Evolutionary conservation across 1,140 invertebrate genomes (phyloP).

Genomic region (Cyclargus thomasi): DNA sequence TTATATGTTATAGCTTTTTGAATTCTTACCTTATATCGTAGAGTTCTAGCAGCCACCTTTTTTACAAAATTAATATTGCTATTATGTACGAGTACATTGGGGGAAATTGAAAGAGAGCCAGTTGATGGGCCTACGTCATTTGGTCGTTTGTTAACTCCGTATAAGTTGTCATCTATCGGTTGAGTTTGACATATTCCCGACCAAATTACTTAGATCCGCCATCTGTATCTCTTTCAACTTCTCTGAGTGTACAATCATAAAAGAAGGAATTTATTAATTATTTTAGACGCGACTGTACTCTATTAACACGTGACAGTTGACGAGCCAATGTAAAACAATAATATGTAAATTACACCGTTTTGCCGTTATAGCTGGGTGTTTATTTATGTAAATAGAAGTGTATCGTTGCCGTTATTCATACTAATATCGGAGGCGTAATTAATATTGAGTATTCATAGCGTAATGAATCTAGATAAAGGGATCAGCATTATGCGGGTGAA

Average conservation of each 20-base stretch:
- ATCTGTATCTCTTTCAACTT: too few relatives aligned
- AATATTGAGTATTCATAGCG: conserved; percentile 1
- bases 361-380: neutral
- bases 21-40: neutral
- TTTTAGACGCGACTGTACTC: too few relatives aligned
- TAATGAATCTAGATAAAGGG: conserved; percentile 3
- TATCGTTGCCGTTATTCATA: conserved; percentile 3
- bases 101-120: too few relatives aligned
- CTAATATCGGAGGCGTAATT: neutral
- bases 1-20: neutral
- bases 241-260: too few relatives aligned
- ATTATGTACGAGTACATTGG: too few relatives aligned
- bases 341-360: neutral
- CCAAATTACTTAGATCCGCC: too few relatives aligned
- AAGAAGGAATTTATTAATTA: too few relatives aligned
- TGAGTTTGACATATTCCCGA: too few relatives aligned
- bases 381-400: neutral
- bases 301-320: neutral
- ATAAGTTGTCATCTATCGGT: too few relatives aligned
- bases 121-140: too few relatives aligned
- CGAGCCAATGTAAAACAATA: neutral
- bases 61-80: too few relatives aligned
- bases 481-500: neutral
- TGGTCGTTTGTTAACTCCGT: too few relatives aligned
- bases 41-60: neutral